Percentiles rank a stretch among this genome's conserved stretches.
Evolutionary conservation across 2,797 vertebrate genomes (phyloP).

Genomic region (Schizopygopsis pylzovi): DNA sequence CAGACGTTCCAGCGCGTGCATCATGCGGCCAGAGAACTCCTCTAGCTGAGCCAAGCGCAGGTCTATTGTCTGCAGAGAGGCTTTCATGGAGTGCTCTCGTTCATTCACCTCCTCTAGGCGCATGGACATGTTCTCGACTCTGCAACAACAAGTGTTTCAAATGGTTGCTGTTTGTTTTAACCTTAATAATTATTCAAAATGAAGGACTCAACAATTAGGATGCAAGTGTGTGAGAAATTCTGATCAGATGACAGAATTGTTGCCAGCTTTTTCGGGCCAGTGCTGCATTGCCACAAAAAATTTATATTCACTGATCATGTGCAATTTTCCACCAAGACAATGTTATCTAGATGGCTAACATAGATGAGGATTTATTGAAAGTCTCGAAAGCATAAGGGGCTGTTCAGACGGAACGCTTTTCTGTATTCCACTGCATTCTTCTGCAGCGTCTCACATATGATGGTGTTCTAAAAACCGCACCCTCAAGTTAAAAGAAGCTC

Average conservation of each 20-base stretch:
- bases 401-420: background rate
- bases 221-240: background rate
- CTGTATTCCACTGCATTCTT: background rate
- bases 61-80: slow-evolving; percentile 95
- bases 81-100: slow-evolving; percentile 96
- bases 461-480: background rate
- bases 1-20: slow-evolving; percentile 88
- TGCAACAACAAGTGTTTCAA: slow-evolving; percentile 62
- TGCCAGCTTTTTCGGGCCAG: background rate
- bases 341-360: background rate
- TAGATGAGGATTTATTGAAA: background rate
- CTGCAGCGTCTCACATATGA: background rate
- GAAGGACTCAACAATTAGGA: background rate
- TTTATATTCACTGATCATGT: background rate
- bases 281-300: background rate
- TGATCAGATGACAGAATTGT: background rate
- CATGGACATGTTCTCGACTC: slow-evolving; percentile 99
- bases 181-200: background rate
- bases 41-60: slow-evolving; percentile 94
- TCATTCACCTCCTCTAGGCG: slow-evolving; percentile 97
- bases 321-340: background rate
- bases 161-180: background rate
- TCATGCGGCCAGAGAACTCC: slow-evolving; percentile 90
- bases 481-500: background rate
- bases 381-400: background rate